Evolutionary conservation across 2,888 invertebrate species (phyloP), one percentile per base, ranked within the genome.

Genomic region (Drosophila trichaetosa): DNA sequence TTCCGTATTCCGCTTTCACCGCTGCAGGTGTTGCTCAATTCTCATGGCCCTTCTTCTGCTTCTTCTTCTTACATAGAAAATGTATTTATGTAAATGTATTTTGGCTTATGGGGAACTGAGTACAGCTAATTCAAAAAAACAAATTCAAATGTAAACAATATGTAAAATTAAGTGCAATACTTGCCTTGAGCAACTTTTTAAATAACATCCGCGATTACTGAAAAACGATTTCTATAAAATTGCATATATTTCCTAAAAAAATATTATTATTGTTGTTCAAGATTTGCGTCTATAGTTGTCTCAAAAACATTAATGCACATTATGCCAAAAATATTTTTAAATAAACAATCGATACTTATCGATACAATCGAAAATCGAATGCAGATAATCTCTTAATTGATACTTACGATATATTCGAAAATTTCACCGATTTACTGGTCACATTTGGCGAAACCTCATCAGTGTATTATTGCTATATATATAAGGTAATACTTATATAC

Each of bases 11-110:
- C 4, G 54, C 18, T 36, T 54, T 54, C 27, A 36, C 36, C 27
- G 8, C 24, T 56, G 38, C 56, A 56, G 27, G 29, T 38, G 56
- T 56, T 56, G n/a, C 29, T 38, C 8, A 29, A 6, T 29, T 29
- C 2, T 27, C 56, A 38, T 38, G 27, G 56, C 16, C 24, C 46
- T 46, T 24, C 24, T 56, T 27, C 2, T 27, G 27, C n/a, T 54
- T 27, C 4, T 38, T 54, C n/a, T 56, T 36, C 16, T 49, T 29
- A 49, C 27, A 27, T 49, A 24, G 10, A 2, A 29, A 27, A 49
- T 27, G 49, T 29, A 49, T 18, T 49, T 49, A 49, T 29, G 49
- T 49, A 18, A 49, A 49, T 49, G 5, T 10, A 49, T 29, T 46
- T 46, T 46, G 46, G 16, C 13, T 42, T 21, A 42, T 2, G n/a